Conservation (phyloP, 2,113 vertebrate genomes). For the Crotalus tigris region DNA sequence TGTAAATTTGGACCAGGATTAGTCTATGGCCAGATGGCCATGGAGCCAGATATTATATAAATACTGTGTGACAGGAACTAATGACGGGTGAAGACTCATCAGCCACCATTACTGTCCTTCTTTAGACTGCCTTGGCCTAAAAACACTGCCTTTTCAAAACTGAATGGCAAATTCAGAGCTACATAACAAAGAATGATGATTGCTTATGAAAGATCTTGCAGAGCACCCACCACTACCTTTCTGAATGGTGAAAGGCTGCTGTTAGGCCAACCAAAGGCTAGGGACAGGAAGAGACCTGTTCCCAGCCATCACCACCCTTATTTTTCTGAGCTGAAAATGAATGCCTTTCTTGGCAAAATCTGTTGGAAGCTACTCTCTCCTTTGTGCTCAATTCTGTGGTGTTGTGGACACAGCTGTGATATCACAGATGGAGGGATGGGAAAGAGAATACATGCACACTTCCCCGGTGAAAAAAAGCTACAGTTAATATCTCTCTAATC, state of each 20-base stretch:
- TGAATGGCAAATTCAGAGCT: background rate
- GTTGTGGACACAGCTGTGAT: background rate
- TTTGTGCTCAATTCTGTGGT: background rate
- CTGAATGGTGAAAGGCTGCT: constrained; percentile 4
- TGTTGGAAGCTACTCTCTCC: background rate
- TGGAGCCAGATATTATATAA: rapidly evolving
- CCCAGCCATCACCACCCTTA: background rate
- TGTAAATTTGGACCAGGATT: background rate
- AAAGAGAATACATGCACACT: background rate
- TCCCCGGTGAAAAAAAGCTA: background rate
- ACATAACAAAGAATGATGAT: background rate
- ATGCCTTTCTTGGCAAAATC: background rate
- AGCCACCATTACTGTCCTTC: background rate
- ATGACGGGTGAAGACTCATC: background rate
- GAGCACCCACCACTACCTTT: constrained; percentile 26
- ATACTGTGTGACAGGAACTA: background rate
- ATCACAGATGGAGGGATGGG: background rate
- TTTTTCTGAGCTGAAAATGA: constrained; percentile 1
- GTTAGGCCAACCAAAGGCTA: constrained; percentile 15
- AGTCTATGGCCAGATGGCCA: background rate
- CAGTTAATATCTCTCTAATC: background rate
- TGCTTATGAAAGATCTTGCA: background rate
- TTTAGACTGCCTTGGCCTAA: background rate
- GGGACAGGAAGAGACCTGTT: background rate
- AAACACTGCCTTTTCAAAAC: background rate